Conservation (phyloP, 1,140 invertebrate genomes). For the Antheraea mylitta region DNA sequence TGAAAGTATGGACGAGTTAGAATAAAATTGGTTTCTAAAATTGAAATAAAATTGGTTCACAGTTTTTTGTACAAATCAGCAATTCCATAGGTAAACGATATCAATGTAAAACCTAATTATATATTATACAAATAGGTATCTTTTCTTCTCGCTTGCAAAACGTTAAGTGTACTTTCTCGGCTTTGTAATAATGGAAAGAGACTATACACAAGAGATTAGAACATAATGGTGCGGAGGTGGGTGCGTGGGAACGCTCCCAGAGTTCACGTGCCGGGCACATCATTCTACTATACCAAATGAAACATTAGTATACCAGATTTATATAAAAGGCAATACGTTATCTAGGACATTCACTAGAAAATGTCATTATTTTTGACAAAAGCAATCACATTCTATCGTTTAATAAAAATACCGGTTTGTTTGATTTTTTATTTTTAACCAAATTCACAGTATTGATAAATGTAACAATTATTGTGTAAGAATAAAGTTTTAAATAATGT, state of each 20-base stretch:
- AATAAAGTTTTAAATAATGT: too few species aligned
- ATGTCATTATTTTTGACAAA: not conserved
- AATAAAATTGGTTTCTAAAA: too few species aligned
- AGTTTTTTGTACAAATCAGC: too few species aligned
- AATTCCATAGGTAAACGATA: too few species aligned
- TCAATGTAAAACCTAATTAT: not conserved
- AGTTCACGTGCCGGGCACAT: constrained; percentile 64
- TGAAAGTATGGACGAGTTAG: too few species aligned
- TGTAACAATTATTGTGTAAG: too few species aligned
- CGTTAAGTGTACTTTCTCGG: constrained; percentile 67
- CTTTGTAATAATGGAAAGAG: constrained; percentile 70
- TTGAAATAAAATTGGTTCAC: too few species aligned
- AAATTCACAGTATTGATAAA: too few species aligned
- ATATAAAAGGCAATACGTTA: constrained; percentile 41
- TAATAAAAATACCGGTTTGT: too few species aligned
- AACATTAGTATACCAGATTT: constrained; percentile 68
- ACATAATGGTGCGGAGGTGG: constrained; percentile 73
- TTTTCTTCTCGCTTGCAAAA: constrained; percentile 53
- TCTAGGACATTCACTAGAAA: not conserved
- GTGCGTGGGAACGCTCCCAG: constrained; percentile 76
- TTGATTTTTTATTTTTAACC: too few species aligned
- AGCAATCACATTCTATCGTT: not conserved
- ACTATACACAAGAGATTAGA: constrained; percentile 67
- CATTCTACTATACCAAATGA: constrained; percentile 60
- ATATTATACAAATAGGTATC: not conserved